A percentile compares a stretch with the other conserved stretches of the same genome.
Conservation (phyloP, 1,140 invertebrate species). For the Nasonia giraulti region DNA sequence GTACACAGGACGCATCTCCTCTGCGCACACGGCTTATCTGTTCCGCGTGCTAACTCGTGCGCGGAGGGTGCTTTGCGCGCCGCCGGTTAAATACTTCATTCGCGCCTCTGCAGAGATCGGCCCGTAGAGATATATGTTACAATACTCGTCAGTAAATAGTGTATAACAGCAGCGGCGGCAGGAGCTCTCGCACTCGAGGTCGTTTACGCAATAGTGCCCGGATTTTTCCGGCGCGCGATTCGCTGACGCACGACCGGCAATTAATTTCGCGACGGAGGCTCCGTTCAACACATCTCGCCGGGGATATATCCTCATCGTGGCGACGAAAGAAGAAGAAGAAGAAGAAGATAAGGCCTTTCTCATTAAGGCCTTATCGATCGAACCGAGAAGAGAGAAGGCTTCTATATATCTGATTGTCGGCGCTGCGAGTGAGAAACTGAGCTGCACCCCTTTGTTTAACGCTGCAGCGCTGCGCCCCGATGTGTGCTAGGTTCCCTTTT, state of each 20-base stretch:
- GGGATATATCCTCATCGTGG: neutral
- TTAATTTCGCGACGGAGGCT: neutral
- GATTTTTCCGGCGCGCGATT: neutral
- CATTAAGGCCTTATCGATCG: slow-evolving; percentile 64
- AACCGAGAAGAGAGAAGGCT: slow-evolving; percentile 35
- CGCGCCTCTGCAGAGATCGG: neutral
- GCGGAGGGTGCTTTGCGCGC: neutral
- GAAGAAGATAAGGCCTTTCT: slow-evolving; percentile 57
- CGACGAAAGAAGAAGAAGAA: neutral
- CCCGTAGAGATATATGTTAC: neutral
- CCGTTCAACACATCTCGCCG: neutral
- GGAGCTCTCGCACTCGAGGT: neutral
- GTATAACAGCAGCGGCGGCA: too few species aligned
- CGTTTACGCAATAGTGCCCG: neutral
- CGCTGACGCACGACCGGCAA: slow-evolving; percentile 11
- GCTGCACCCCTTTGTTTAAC: neutral
- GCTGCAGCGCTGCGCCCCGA: neutral
- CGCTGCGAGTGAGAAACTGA: slow-evolving; percentile 23
- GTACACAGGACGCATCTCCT: too few species aligned
- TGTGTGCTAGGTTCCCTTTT: neutral
- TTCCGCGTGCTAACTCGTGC: neutral
- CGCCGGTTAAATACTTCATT: neutral
- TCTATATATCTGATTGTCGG: slow-evolving; percentile 59
- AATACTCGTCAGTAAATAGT: neutral
- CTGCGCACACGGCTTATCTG: neutral